Percentiles rank a stretch among this genome's conserved stretches.
These are phyloP conservation scores for Linyphia triangularis DNA, from an alignment of 2,888 invertebrate genomes.

Conservation along the genomic window DNA sequence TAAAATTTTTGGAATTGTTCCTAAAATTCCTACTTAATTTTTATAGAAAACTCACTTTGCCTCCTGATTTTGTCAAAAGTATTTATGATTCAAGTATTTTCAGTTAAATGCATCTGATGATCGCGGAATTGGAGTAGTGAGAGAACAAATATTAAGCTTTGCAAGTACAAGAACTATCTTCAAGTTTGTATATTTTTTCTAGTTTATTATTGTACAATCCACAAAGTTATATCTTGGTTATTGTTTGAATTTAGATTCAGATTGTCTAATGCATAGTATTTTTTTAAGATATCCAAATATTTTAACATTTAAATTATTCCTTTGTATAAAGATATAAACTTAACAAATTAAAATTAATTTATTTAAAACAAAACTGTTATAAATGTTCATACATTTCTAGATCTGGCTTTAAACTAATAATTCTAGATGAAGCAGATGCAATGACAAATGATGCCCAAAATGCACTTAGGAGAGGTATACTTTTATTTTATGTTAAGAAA, in stretches of 20 bases:
- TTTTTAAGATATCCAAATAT: background rate
- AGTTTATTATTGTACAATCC: background rate
- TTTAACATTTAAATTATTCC: background rate
- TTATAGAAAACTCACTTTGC: no score
- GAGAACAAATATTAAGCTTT: slow-evolving; percentile 96
- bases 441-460: slow-evolving; percentile 99
- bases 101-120: slow-evolving; percentile 99
- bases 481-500: background rate
- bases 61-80: no score
- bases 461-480: slow-evolving; percentile 92
- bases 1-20: no score
- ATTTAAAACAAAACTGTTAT: background rate
- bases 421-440: slow-evolving; percentile 98
- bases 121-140: slow-evolving; percentile 95
- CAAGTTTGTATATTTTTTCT: slow-evolving; percentile 81
- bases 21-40: no score
- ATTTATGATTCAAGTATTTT: no score
- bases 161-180: slow-evolving; percentile 97
- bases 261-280: background rate
- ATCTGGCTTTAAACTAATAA: slow-evolving; percentile 95
- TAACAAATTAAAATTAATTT: background rate
- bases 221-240: background rate
- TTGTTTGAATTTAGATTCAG: background rate
- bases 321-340: background rate
- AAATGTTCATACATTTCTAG: slow-evolving; percentile 77